Evolutionary conservation across 2,888 invertebrate species (phyloP).

Genomic region (Pristionchus arcanus): DNA sequence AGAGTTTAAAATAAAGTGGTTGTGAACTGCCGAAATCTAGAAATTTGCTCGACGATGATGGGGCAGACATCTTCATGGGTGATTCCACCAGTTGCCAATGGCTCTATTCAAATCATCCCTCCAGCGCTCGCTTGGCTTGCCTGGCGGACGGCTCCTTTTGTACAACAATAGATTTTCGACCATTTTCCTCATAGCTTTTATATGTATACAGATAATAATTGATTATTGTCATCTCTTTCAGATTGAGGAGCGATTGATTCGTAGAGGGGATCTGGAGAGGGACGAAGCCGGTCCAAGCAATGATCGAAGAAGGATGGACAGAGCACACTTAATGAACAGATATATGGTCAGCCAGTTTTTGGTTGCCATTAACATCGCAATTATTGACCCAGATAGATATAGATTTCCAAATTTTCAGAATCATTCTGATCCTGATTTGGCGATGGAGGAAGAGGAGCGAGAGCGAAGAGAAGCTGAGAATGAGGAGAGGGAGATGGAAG

Average conservation of each 20-base stretch:
- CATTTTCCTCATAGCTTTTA: background rate
- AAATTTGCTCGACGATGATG: no score
- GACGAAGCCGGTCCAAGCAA: background rate
- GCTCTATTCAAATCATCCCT: no score
- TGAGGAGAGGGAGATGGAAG: background rate
- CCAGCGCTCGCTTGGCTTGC: no score
- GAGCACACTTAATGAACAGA: background rate
- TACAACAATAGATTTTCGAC: background rate
- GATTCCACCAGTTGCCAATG: no score
- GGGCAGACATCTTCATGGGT: no score
- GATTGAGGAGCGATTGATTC: background rate
- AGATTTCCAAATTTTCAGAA: background rate
- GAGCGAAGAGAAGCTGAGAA: background rate
- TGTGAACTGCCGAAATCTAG: no score
- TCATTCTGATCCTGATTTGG: conserved; percentile 23
- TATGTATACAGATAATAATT: background rate
- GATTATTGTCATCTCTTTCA: background rate
- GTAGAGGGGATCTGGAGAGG: background rate
- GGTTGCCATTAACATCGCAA: background rate
- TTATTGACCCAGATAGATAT: background rate
- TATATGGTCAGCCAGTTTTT: background rate
- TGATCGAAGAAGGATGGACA: background rate
- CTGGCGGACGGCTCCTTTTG: no score
- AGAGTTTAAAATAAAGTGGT: no score
- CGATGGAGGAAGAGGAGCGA: conserved; percentile 12